phyloP scores from a whole-genome alignment of 2,113 vertebrate genomes.

The Solea solea region DNA sequence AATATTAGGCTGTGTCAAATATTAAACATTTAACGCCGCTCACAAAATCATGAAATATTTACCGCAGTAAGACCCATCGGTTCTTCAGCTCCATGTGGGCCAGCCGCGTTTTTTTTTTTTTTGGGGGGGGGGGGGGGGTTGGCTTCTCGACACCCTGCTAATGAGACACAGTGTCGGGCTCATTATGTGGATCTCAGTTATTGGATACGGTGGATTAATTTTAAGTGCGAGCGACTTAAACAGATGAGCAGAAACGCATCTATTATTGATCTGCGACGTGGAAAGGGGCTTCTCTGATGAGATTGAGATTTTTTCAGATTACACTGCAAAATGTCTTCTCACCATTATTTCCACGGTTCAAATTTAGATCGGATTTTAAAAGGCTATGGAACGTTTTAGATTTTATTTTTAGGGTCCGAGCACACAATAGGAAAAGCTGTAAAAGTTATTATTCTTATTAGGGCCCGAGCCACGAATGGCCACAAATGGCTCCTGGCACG shows the following conservation, averaged over 20 bases:
- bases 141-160: constrained; percentile 14
- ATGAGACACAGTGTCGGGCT: constrained; percentile 14
- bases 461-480: too few relatives aligned
- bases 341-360: background rate
- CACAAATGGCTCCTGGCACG: too few relatives aligned
- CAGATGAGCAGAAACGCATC: background rate
- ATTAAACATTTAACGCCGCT: background rate
- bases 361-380: background rate
- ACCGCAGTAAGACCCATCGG: too few relatives aligned
- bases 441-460: too few relatives aligned
- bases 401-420: too few relatives aligned
- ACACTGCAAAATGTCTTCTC: background rate
- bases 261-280: constrained; percentile 30
- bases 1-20: constrained; percentile 8
- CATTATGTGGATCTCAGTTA: constrained; percentile 12
- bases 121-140: too few relatives aligned
- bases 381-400: too few relatives aligned
- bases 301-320: background rate
- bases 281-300: background rate
- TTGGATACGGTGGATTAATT: constrained; percentile 25
- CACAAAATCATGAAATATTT: too few relatives aligned
- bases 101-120: too few relatives aligned
- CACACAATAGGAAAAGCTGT: too few relatives aligned
- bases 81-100: too few relatives aligned
- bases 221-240: constrained; percentile 4